Evolutionary conservation across 2,797 vertebrate species (phyloP), one percentile per base, ranked within the genome.

Genomic region (Rallus crepitans): DNA sequence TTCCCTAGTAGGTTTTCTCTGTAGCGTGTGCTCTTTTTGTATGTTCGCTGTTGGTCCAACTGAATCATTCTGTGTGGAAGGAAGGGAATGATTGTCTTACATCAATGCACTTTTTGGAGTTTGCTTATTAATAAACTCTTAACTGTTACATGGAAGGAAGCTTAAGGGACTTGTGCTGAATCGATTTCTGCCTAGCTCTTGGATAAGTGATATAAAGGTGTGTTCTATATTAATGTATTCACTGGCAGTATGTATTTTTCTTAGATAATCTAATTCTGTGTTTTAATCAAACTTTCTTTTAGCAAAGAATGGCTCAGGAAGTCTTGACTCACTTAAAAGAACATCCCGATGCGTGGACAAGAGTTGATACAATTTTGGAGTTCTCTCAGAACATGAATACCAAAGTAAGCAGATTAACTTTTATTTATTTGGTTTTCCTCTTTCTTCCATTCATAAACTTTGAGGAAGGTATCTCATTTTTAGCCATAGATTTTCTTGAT

Each of bases 341-440:
- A 92, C 99, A 99, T 95, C 99, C 99, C 61, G 99, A 99, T 94
- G 99, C 99, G 0, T 99, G 99, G 99, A 99, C 99, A 65, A 98
- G 99, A 97, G 99, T 99, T 40, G 99, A 99, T 98, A 99, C 99
- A 96, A 99, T 99, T 97, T 97, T 99, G 98, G 99, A 99, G 97
- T 99, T 99, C 97, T 99, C 99, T 60, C 99, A 99, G 98, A 99
- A 99, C 97, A 99, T 99, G 99, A 99, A 99, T 96, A 99, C 99
- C 86, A 99, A 99, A 98, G 99, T 99, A 99, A 95, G 99, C 93
- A 76, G 92, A 88, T 96, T n/a, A 96, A 97, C 97, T 97, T 97
- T 94, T 98, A 97, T 93, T 98, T 96, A 96, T 94, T 94, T 82
- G 91, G 53, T 93, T 97, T 96, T 97, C 92, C 83, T 95, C 97